These are phyloP conservation scores for Drosophila ohnishii DNA, from an alignment of 1,140 invertebrate species.

Conservation along the genomic window DNA sequence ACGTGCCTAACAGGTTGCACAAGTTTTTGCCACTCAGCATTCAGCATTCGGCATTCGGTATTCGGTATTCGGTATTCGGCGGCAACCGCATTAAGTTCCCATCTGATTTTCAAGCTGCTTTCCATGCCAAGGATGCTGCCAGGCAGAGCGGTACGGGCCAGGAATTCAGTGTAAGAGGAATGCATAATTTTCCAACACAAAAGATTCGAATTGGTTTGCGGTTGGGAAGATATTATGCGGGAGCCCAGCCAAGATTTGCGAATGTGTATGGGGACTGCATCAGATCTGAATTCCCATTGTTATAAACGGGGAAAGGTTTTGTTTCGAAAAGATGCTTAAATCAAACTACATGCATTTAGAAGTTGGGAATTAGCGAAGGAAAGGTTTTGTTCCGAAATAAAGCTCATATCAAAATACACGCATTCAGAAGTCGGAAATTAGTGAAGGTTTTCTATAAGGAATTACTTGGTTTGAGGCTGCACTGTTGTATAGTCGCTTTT, in stretches of 20 bases:
- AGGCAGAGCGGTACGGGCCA: slow-evolving; percentile 7
- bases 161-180: slow-evolving; percentile 13
- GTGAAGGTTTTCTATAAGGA: not conserved
- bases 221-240: slow-evolving; percentile 38
- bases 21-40: slow-evolving; percentile 36
- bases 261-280: slow-evolving; percentile 5
- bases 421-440: not conserved
- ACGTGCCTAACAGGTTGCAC: slow-evolving; percentile 57
- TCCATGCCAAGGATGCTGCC: slow-evolving; percentile 20
- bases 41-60: not conserved
- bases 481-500: no score
- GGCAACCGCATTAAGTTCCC: slow-evolving; percentile 22
- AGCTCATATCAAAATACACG: no score
- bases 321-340: not conserved
- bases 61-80: slow-evolving; percentile 18
- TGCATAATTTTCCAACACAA: slow-evolving; percentile 56
- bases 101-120: slow-evolving; percentile 29
- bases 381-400: no score
- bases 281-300: slow-evolving; percentile 4
- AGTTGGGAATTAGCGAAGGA: not conserved
- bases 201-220: slow-evolving; percentile 19
- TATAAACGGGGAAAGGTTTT: not conserved
- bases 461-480: not conserved
- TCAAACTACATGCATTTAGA: not conserved
- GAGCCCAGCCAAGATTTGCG: not conserved